Percentiles rank a stretch among this genome's conserved stretches.
phyloP scores from a whole-genome alignment of 2,888 invertebrate genomes.

The Omphaloscelis lunosa region DNA sequence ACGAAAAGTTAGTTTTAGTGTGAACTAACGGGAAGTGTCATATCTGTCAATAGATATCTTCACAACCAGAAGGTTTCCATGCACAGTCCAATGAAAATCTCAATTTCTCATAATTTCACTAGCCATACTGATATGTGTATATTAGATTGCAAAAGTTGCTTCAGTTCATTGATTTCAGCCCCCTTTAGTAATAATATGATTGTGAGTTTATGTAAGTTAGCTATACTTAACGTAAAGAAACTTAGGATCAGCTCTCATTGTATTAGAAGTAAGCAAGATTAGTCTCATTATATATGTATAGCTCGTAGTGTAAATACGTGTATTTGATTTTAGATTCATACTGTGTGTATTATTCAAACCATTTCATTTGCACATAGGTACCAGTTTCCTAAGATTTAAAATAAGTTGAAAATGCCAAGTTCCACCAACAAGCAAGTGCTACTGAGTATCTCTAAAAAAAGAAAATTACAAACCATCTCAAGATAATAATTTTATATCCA shows the following conservation, averaged over 20 bases:
- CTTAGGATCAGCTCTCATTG: neutral
- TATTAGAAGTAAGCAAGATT: too few species aligned
- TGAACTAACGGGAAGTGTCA: neutral
- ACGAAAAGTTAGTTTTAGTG: too few species aligned
- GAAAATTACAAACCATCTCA: conserved; percentile 16
- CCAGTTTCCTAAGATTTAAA: neutral
- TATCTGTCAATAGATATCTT: neutral
- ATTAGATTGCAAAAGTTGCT: neutral
- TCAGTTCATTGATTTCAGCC: neutral
- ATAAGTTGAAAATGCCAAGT: neutral
- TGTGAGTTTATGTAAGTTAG: neutral
- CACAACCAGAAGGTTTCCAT: neutral
- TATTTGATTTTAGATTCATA: neutral
- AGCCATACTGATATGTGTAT: neutral
- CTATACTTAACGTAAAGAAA: neutral
- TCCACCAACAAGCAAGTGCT: too few species aligned
- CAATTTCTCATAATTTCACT: neutral
- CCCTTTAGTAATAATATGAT: neutral
- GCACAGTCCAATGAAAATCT: too few species aligned
- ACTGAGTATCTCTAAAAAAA: neutral
- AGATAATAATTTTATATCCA: conserved; percentile 33
- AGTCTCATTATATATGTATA: neutral
- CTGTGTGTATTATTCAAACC: neutral
- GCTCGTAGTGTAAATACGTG: neutral
- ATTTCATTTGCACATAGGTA: neutral